Evolutionary conservation across 2,797 vertebrate genomes (phyloP), one percentile per base, ranked within the genome.

Genomic region (Oreochromis mossambicus): DNA sequence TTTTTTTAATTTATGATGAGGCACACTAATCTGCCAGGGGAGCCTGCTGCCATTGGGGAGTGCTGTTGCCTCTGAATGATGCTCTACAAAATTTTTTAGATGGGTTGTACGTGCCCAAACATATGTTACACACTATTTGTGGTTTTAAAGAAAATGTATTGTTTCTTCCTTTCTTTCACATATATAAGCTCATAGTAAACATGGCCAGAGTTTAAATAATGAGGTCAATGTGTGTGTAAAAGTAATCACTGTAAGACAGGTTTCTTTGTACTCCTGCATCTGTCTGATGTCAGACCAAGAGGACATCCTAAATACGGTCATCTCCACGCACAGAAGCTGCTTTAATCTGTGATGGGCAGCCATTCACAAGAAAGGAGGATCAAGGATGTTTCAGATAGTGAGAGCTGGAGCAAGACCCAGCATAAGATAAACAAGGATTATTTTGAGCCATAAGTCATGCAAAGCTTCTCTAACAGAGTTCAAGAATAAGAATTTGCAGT

Each of bases 51-150:
- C 14, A 9, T 70, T 17, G 8, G 66, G 24, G 41, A 46, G 8
- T 19, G 9, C 68, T 48, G 24, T 73, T 73, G 41, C 24, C 68
- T 48, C 24, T 29, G 24, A 11, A 73, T 48, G 43, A 48, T 73
- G 43, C 15, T 73, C 2, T 19, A 12, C 9, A 73, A 29, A 48
- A 0, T 2, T 1, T 48, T 48, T 48, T 29, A 48, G 68, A 46
- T 48, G 56, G 24, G 41, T 73, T 73, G 41, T 3, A 73, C 3
- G 1, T 19, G 43, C 15, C 9, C 41, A 26, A 70, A 46, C 3
- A 11, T 3, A 46, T 46, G 4, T 46, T 70, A 46, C 6, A 17
- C 14, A 15, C 8, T 12, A 12, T 63, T 34, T 63, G 58, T 36
- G 29, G 10, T 61, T 63, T 36, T 36, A 63, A 61, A 61, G 56